Evolutionary conservation across 2,797 vertebrate genomes (phyloP).

Genomic region (Phataginus tetradactyla): DNA sequence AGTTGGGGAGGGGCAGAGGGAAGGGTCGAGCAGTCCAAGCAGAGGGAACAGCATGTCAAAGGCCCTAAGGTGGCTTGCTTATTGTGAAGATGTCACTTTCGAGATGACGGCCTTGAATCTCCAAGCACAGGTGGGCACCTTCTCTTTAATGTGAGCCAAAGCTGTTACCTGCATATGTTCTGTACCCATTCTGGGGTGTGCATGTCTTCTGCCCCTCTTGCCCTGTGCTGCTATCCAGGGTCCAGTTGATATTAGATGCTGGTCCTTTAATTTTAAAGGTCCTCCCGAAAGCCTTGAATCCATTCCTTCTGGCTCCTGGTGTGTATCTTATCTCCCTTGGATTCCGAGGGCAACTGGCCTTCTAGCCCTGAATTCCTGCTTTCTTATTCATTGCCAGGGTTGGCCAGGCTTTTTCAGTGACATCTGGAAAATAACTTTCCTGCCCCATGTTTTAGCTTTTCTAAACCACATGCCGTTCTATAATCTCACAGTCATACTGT

Average conservation of each 20-base stretch:
- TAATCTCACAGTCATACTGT: not conserved
- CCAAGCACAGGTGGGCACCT: not conserved
- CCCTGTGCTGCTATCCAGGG: not conserved
- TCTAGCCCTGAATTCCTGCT: not conserved
- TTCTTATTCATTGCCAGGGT: not conserved
- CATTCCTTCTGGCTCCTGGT: not conserved
- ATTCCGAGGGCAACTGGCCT: not conserved
- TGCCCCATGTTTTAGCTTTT: not conserved
- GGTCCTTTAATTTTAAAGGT: not conserved
- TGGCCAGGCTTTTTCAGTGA: not conserved
- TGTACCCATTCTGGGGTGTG: not conserved
- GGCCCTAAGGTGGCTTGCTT: not conserved
- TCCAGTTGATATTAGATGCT: not conserved
- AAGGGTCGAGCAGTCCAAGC: not conserved
- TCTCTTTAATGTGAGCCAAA: not conserved
- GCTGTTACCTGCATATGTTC: fast-evolving
- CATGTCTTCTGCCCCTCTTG: not conserved
- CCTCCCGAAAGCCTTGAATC: not conserved
- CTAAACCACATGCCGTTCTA: not conserved
- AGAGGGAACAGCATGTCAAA: not conserved
- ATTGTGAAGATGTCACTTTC: not conserved
- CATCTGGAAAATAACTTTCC: constrained; percentile 63
- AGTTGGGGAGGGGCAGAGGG: not conserved
- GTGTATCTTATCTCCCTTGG: not conserved
- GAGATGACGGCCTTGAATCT: not conserved